Conservation (phyloP, 1,140 invertebrate genomes). For the Bombus difficillimus region DNA sequence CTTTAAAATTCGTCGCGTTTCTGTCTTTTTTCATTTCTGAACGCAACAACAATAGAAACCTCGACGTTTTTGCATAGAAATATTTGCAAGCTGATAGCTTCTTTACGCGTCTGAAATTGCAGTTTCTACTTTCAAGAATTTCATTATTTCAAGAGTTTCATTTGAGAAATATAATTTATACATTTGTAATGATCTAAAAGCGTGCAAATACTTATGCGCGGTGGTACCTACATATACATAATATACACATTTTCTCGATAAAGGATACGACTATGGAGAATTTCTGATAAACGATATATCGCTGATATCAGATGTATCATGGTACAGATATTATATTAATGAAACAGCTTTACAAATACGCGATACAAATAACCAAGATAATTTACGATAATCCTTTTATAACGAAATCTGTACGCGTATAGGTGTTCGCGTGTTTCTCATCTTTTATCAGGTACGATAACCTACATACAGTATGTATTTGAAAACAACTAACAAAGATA, state of each 20-base stretch:
- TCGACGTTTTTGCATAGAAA: too few species aligned
- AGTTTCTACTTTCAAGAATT: not conserved
- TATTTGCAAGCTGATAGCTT: too few species aligned
- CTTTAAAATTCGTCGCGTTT: not conserved
- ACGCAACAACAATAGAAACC: too few species aligned
- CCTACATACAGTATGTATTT: conserved; percentile 21
- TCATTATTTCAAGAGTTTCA: not conserved
- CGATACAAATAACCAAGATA: not conserved
- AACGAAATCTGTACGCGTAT: not conserved
- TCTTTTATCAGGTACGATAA: conserved; percentile 42
- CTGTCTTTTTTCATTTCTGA: too few species aligned
- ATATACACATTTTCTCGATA: too few species aligned
- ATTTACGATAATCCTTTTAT: not conserved
- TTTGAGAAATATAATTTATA: too few species aligned
- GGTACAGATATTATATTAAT: not conserved
- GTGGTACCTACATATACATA: too few species aligned
- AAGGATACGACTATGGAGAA: not conserved
- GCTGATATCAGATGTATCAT: not conserved
- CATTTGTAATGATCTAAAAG: too few species aligned
- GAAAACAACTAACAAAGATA: conserved; percentile 50
- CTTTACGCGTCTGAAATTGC: not conserved
- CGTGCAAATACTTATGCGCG: too few species aligned
- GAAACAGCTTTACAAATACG: not conserved
- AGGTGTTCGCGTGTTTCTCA: too few species aligned
- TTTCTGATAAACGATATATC: not conserved